Percentiles rank a stretch among this genome's conserved stretches.
These are phyloP conservation scores for Lottia gigantea DNA, from an alignment of 2,888 invertebrate species.

Conservation along the genomic window DNA sequence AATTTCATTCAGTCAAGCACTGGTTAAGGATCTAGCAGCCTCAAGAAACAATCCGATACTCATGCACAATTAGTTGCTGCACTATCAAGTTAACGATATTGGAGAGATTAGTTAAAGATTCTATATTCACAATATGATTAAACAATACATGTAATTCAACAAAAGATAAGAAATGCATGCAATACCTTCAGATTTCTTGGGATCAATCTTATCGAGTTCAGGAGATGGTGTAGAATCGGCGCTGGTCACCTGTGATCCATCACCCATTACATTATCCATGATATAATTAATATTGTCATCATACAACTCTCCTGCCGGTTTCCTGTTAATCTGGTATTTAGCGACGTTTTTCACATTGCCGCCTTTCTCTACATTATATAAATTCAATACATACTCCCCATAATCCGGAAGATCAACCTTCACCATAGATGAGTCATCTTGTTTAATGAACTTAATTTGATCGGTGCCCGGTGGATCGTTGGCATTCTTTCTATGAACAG, in stretches of 20 bases:
- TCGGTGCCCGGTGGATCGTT: constrained; percentile 48
- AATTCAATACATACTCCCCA: constrained; percentile 59
- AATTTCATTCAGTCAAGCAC: too few species aligned
- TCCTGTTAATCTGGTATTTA: constrained; percentile 57
- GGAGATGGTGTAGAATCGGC: constrained; percentile 10
- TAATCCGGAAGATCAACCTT: constrained; percentile 52
- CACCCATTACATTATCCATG: constrained; percentile 45
- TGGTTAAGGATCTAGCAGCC: too few species aligned
- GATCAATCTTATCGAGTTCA: constrained; percentile 30
- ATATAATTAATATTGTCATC: constrained; percentile 51
- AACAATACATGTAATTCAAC: too few species aligned
- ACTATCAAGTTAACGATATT: too few species aligned
- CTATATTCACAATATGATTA: too few species aligned
- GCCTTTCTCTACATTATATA: constrained; percentile 45
- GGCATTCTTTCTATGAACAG: constrained; percentile 54
- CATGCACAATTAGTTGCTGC: too few species aligned
- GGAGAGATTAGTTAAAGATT: too few species aligned
- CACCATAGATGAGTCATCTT: constrained; percentile 51
- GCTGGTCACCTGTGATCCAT: constrained; percentile 17
- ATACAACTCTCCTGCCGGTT: constrained; percentile 52
- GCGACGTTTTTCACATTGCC: constrained; percentile 47
- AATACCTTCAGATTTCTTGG: constrained; percentile 34
- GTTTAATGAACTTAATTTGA: constrained; percentile 43
- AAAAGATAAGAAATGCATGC: too few species aligned
- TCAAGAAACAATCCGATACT: too few species aligned